phyloP scores from a whole-genome alignment of 2,797 vertebrate genomes.

The Halcyon chelicuti region DNA sequence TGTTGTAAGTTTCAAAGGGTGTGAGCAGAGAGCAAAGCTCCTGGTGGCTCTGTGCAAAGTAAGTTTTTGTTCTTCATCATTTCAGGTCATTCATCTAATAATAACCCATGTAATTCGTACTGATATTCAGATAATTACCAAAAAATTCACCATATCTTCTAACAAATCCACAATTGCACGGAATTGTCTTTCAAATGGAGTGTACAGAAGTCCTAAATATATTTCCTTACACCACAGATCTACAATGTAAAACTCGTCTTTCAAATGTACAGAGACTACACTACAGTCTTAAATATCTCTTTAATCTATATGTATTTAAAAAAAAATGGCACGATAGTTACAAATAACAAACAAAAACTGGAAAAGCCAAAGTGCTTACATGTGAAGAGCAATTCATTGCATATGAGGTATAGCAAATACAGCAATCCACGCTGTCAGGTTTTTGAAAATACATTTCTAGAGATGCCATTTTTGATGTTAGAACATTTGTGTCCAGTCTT shows the following conservation, averaged over 20 bases:
- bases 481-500: neutral
- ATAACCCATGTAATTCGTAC: neutral
- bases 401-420: neutral
- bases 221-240: neutral
- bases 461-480: neutral
- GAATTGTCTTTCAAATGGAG: neutral
- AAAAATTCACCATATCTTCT: neutral
- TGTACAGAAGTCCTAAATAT: neutral
- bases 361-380: constrained; percentile 13
- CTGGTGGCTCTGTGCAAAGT: constrained; percentile 35
- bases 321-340: neutral
- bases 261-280: neutral
- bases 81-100: constrained; percentile 39
- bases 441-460: neutral
- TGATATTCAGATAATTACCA: constrained; percentile 24
- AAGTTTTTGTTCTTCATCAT: constrained; percentile 21
- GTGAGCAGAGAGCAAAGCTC: constrained; percentile 7
- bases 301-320: neutral
- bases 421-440: neutral
- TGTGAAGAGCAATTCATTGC: neutral
- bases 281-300: neutral
- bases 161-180: neutral
- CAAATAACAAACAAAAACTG: neutral
- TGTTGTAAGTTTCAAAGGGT: constrained; percentile 37
- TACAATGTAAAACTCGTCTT: neutral